Base-by-base conservation (phyloP, 2,113 vertebrate species). In the Protobothrops flavoviridis region DNA sequence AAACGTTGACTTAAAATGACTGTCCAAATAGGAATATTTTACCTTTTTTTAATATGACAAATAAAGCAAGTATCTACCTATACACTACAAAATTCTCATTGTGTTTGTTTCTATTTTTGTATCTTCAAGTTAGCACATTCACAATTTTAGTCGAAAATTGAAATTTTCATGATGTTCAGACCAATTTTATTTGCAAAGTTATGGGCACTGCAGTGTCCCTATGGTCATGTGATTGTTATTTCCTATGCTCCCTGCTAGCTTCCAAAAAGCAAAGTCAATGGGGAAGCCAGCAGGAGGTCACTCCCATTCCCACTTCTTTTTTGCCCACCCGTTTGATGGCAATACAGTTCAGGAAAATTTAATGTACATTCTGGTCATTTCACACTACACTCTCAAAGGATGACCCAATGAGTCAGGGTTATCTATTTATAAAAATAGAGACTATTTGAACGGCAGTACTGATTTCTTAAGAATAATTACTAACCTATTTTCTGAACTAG, bases 401-500 rank as follows among this genome's bases (percentile, higher is more conserved):
- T 69, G 29, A 33, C 12, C 64, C 21, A 50, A 53, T 91, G 29
- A 55, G 33, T 52, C 13, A 26, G 29, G 29, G 29, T n/a, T 69
- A 13, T 2, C 29, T 85, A 85, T 88, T 59, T 33, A 29, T n/a
- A 56, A 48, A 52, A 33, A 91, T 21, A 87, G 64, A 55, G 24
- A 90, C 88, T 91, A 91, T 96, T 91, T 87, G 2, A 95, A 95
- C n/a, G 95, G 94, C 87, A 87, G 59, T 95, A 92, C 5, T 96
- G 92, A 94, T 96, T 95, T 93, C 95, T 97, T 96, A 89, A 88
- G 88, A 95, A 91, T n/a, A 96, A 95, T 95, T 97, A 97, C 97
- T 95, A 94, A 99, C 98, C 98, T 99, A 98, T 98, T 98, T 97
- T 99, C 98, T 95, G 98, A 98, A 96, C 98, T 99, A 97, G 98